A percentile compares a stretch with the other conserved stretches of the same genome.
Conservation (phyloP, 2,888 invertebrate genomes). For the Orchesellides sinensis region DNA sequence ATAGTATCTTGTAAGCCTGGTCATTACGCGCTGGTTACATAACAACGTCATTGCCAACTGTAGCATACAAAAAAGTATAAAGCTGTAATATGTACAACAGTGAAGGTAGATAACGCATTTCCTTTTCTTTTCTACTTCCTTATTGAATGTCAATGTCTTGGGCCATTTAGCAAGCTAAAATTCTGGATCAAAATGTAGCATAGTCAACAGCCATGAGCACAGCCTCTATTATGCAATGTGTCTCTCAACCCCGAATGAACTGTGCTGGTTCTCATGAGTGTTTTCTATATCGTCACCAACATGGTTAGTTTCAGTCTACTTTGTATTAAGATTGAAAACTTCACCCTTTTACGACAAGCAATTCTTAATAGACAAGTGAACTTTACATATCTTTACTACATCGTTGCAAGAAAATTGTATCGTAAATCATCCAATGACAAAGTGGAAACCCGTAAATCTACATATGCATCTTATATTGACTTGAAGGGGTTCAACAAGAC, state of each 20-base stretch:
- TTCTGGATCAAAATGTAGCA: background rate
- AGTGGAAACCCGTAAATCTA: constrained; percentile 40
- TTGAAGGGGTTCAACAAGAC: background rate
- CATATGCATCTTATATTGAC: background rate
- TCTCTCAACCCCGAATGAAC: background rate
- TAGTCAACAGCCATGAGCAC: background rate
- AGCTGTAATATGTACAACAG: background rate
- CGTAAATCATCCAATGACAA: constrained; percentile 53
- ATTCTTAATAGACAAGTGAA: background rate
- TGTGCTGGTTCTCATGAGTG: background rate
- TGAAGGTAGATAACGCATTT: background rate
- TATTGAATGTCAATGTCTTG: constrained; percentile 25
- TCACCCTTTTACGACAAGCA: constrained; percentile 7
- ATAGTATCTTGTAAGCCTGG: background rate
- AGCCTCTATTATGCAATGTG: background rate
- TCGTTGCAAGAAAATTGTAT: constrained; percentile 23
- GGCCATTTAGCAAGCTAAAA: constrained; percentile 16
- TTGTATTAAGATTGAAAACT: background rate
- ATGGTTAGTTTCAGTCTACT: background rate
- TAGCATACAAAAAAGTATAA: background rate
- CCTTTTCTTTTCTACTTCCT: background rate
- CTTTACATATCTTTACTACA: background rate
- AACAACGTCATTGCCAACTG: background rate
- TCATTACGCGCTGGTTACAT: constrained; percentile 1
- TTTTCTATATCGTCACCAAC: background rate